Evolutionary conservation across 2,113 vertebrate species (phyloP).

Genomic region (Leptodactylus fuscus): DNA sequence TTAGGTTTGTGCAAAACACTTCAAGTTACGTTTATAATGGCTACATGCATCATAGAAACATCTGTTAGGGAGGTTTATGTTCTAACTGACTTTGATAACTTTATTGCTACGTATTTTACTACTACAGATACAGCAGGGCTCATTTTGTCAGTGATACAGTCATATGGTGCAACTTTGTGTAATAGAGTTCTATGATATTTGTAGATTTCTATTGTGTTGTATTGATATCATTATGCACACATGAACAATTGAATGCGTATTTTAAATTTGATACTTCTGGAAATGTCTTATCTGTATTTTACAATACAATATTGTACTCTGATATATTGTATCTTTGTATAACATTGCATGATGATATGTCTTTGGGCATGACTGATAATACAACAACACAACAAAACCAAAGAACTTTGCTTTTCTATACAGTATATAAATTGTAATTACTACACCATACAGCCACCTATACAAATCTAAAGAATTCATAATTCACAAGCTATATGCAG

Average conservation of each 20-base stretch:
- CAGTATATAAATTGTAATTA: too few relatives aligned
- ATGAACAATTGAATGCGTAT: background rate
- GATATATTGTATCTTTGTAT: too few relatives aligned
- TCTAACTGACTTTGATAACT: background rate
- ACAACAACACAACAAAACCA: background rate
- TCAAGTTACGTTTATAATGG: background rate
- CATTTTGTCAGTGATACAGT: background rate
- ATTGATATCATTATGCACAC: background rate
- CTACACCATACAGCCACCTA: too few relatives aligned
- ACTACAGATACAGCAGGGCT: background rate
- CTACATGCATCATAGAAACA: background rate
- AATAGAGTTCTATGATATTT: background rate
- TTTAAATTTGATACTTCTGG: background rate
- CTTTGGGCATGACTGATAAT: background rate
- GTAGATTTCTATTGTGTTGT: background rate
- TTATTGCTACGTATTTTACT: background rate
- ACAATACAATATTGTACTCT: too few relatives aligned
- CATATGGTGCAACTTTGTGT: background rate
- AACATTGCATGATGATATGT: background rate
- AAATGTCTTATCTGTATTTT: too few relatives aligned
- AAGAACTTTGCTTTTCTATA: background rate
- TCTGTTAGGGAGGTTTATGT: background rate
- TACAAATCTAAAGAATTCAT: background rate
- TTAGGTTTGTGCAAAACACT: background rate
- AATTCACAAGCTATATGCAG: background rate